Base-by-base conservation (phyloP, 2,888 invertebrate species). In the Osmoderma eremita region DNA sequence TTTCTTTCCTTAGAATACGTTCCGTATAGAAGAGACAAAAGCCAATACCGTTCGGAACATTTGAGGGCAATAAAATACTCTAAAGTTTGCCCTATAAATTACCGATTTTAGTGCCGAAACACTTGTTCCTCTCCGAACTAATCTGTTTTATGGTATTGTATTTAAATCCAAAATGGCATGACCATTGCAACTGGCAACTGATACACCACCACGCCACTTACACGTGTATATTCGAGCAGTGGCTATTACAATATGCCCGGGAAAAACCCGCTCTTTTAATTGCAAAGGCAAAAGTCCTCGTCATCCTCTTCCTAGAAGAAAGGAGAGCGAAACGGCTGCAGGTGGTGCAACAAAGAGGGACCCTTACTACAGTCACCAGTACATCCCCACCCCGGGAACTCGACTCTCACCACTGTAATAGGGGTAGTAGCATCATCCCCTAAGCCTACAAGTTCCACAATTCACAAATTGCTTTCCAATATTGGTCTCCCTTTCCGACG, bases 391-490 rank as follows among this genome's bases (percentile, higher is more conserved):
- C 68, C 70, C 68, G 72, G 71, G 70, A 70, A 72, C 74, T 74
- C 70, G 69, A 72, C 74, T 74, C 70, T 68, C 69, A 70, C 72
- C 69, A 71, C 71, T 71, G 76, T 76, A 75, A 76, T 75, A 74
- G 78, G 78, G 58, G 77, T 75, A 72, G 75, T 30, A 61, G 58
- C 48, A 61, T 61, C 76, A 75, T 75, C 75, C 77, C 75, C 73
- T 76, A 76, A 75, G 72, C 73, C 74, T 76, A 76, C 77, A 76
- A 79, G 78, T 80, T 79, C 77, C 77, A 78, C 80, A 79, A 81
- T 80, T 80, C 81, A 80, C 81, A 80, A 81, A 80, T 81, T 80
- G 79, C 79, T 81, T 81, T 79, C 78, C 80, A 77, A 81, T 80
- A 80, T 77, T 76, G 74, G 72, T 75, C 76, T 75, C 74, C 73